Conservation (phyloP, 2,113 vertebrate species). For the Cacatua alba region DNA sequence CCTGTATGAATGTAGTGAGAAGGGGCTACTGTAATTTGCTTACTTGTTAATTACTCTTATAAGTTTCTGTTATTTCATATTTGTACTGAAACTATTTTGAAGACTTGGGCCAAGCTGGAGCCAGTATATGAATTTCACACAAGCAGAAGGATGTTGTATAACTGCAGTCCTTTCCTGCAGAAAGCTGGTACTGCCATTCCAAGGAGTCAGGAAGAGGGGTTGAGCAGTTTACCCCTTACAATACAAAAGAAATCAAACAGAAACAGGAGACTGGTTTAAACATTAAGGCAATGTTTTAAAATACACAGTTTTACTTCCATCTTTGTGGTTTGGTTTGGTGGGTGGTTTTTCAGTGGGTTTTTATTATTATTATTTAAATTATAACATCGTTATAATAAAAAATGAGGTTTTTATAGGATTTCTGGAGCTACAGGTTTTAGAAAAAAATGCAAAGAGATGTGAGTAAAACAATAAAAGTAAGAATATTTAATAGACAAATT, state of each 20-base stretch:
- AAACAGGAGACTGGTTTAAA: neutral
- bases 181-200: neutral
- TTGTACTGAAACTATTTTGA: neutral
- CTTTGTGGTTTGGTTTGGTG: neutral
- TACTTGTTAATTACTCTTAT: neutral
- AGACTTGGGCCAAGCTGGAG: neutral
- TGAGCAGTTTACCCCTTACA: neutral
- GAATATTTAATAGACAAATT: neutral
- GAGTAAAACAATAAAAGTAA: neutral
- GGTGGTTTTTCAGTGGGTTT: fast-evolving
- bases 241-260: neutral
- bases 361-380: neutral
- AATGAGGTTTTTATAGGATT: neutral
- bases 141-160: neutral
- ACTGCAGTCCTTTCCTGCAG: neutral
- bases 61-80: neutral
- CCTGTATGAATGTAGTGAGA: neutral
- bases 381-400: neutral
- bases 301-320: neutral
- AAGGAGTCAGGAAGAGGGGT: neutral
- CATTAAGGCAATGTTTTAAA: neutral
- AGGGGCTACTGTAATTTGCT: neutral
- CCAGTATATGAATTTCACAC: neutral
- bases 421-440: neutral
- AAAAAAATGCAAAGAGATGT: neutral